Percentiles rank a stretch among this genome's conserved stretches.
Conservation (phyloP, 2,113 vertebrate genomes). For the Rhabdomys dilectus region DNA sequence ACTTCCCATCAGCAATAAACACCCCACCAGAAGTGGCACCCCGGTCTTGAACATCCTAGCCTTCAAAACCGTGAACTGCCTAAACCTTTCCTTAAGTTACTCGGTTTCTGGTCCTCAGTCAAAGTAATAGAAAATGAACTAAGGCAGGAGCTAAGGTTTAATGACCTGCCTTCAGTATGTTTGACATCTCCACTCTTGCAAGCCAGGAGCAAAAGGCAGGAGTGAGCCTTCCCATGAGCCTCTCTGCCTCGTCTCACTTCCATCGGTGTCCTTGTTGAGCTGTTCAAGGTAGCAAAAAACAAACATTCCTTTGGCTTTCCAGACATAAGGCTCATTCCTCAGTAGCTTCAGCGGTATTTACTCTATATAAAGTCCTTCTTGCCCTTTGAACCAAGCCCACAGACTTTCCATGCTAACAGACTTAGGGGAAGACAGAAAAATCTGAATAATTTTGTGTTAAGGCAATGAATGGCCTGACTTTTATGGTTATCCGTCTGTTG, state of each 20-base stretch:
- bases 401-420: not conserved
- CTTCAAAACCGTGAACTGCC: not conserved
- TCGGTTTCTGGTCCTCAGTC: not conserved
- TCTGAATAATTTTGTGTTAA: constrained; percentile 17
- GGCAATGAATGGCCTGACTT: not conserved
- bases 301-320: constrained; percentile 22
- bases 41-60: not conserved
- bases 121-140: not conserved
- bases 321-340: not conserved
- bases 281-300: not conserved
- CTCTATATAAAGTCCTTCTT: not conserved
- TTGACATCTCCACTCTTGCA: not conserved
- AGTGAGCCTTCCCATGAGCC: not conserved
- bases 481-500: not conserved
- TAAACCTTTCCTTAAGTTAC: not conserved
- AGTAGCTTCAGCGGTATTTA: not conserved
- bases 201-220: not conserved
- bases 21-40: not conserved
- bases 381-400: not conserved
- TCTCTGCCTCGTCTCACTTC: not conserved
- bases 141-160: not conserved
- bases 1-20: not conserved
- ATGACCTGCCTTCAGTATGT: not conserved
- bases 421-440: not conserved
- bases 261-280: not conserved